Base-by-base conservation (phyloP, 2,888 invertebrate genomes). In the Drosophila neonasuta region DNA sequence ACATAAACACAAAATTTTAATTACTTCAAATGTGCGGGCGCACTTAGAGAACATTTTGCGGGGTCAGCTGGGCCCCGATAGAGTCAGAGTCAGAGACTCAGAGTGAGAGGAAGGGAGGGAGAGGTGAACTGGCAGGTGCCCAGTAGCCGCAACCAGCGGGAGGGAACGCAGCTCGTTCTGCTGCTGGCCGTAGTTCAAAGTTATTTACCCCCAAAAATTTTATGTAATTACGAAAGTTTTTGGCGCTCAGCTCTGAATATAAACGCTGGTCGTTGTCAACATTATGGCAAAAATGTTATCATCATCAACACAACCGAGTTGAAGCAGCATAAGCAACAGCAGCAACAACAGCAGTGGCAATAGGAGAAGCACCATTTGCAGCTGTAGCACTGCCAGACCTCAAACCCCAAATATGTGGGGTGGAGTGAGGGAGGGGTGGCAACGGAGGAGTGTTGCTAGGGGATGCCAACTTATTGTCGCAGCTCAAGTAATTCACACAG, bases 201-300 rank as follows among this genome's bases (percentile, higher is more conserved):
- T 80, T 85, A 81, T 85, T 88, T 80, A 78, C 72, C 81, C 76
- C 79, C 79, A 81, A 88, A 81, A 83, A 83, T 86, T 67, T 83
- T 77, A 76, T 78, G 78, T 85, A 88, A 88, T 88, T 87, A 82
- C 88, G 79, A 88, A 88, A 88, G 80, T 88, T 88, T 88, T 83
- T 74, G 85, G 80, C 69, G 85, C 70, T 75, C 71, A 69, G 64
- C 73, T 63, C 68, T 51, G 71, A 80, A 80, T 80, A 79, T 79
- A 80, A 86, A 84, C 85, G 79, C 66, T 62, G 70, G 67, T 74
- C 86, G 83, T 82, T 86, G 83, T 80, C 84, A 86, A 79, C 84
- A 74, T 86, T 84, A 84, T 84, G 79, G 81, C 81, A 51, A 79
- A 81, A 86, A 86, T 75, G 82, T 82, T 82, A 86, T 86, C 82